Evolutionary conservation across 2,113 vertebrate genomes (phyloP), one percentile per base, ranked within the genome.

Genomic region (Xiphophorus maculatus): DNA sequence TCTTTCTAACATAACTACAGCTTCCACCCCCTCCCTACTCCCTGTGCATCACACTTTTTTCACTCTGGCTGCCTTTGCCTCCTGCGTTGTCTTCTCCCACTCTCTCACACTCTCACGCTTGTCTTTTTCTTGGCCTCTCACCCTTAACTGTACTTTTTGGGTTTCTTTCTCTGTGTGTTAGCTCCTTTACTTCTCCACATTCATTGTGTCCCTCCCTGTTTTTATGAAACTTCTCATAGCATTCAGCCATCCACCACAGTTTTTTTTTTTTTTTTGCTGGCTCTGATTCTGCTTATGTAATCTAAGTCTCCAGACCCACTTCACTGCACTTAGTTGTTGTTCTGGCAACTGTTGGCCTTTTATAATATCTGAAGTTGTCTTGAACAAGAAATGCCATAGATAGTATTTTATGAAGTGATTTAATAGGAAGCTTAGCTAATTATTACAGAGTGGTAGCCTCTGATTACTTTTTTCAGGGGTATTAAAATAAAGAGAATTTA

Each of bases 271-370:
- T 81, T 68, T 71, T 58, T 42, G 54, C 63, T 81, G 62, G 61
- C 42, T 60, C 62, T 69, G 68, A 76, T 66, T 82, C 67, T 48
- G 74, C 74, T 90, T 90, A 83, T 67, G 65, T 89, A 90, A 91
- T 79, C 67, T 76, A 5, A 30, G 66, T 84, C 76, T 80, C 78
- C 33, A 80, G 76, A 80, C 61, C 66, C 67, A 77, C 32, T 61
- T 82, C 54, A 15, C 54, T 71, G 74, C 63, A 54, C 37, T 73
- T 76, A 63, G 42, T 44, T 44, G 42, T 44, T 44, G 35, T 32
- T 15, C 69, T 82, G 66, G 66, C 66, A 62, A 37, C 66, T 32
- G 73, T 63, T 73, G 42, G 35, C 74, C 30, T 60, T n/a, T 35
- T 4, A 60, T 60, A 0, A 28, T n/a, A 33, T 17, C 19, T 62